Base-by-base conservation (phyloP, 2,888 invertebrate genomes). In the Brassicogethes aeneus region DNA sequence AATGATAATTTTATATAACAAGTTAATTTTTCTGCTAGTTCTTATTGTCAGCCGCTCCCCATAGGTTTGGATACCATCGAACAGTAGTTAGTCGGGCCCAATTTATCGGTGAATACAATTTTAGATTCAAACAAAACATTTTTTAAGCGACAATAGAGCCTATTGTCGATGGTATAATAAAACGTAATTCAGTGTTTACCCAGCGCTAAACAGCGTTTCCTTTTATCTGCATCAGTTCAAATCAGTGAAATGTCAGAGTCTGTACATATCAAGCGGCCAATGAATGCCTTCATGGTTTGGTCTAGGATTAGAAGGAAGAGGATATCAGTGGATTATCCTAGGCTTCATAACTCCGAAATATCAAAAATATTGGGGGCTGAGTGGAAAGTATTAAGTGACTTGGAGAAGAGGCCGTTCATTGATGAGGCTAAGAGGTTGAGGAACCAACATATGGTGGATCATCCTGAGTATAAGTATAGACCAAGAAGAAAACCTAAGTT, bases 261-360 rank as follows among this genome's bases (percentile, higher is more conserved):
- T 43, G 50, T 48, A 34, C 47, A 45, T 13, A 91, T 95, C 55
- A 95, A 95, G 67, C 74, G 92, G 52, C 92, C 92, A 1, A 92
- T 92, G 92, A 92, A 92, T 66, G 91, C 91, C 2, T 91, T 92
- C 67, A 91, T 92, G 91, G 84, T 85, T 32, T 85, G 84, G 84
- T 82, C 82, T 2, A 69, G 83, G 32, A 80, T 85, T 48, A 81
- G 87, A 59, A 68, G 90, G 34, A 80, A 86, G 59, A 85, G 86
- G 60, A 89, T 90, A 65, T 86, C 89, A 0, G 74, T 80, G 62
- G 79, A 88, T 62, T 85, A 90, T 61, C 90, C 90, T 41, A 84
- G 82, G 55, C 70, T 84, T 53, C 83, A 83, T 64, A 84, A 84
- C 55, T 81, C 82, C 0, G 82, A 84, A 63, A 91, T 91, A 56